Evolutionary conservation across 1,140 invertebrate genomes (phyloP), one percentile per base, ranked within the genome.

Genomic region (Zaprionus africanus): DNA sequence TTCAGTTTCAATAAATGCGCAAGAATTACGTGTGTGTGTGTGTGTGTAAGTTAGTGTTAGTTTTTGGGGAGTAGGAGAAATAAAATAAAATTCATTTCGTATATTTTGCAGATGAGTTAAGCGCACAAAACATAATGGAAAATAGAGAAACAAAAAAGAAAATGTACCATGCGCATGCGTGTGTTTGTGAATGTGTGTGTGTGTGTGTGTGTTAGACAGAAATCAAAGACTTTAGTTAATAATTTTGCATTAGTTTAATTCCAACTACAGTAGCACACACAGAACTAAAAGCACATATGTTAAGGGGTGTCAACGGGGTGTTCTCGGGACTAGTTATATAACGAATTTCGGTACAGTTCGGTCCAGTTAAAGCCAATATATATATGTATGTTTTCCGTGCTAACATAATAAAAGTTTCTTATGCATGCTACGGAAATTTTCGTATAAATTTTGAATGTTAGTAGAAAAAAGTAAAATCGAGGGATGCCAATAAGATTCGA

Each of bases 141-240:
- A 79, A 58, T 72, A 64, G 71, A 72, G 68, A 46, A 68, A 2
- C 41, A 17, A 46, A 38, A 15, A 5, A 15, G 12, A 78, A 78
- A 81, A 92, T 92, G 88, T 92, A 88, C 76, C 91, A 92, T 92
- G 92, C 92, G 92, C 92, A 92, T 92, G 91, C 91, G 91, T 92
- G 91, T 92, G 91, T 46, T 13, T 38, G 36, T 46, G 41, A 46
- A 43, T 43, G 41, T 43, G 41, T 38, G 41, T 41, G 46, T 49
- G n/a, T n/a, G n/a, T n/a, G 49, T 53, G 51, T 24, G 92, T 92
- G 91, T 92, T 90, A 90, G 91, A 92, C 82, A 90, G 91, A 88
- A 92, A 92, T 92, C 85, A 87, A 91, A 91, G 85, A 90, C 58
- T 88, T 92, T 92, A 91, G 91, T 92, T 88, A 78, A 76, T 51